These are phyloP conservation scores for Asteroscopus sphinx DNA, from an alignment of 2,888 invertebrate species.

Conservation along the genomic window DNA sequence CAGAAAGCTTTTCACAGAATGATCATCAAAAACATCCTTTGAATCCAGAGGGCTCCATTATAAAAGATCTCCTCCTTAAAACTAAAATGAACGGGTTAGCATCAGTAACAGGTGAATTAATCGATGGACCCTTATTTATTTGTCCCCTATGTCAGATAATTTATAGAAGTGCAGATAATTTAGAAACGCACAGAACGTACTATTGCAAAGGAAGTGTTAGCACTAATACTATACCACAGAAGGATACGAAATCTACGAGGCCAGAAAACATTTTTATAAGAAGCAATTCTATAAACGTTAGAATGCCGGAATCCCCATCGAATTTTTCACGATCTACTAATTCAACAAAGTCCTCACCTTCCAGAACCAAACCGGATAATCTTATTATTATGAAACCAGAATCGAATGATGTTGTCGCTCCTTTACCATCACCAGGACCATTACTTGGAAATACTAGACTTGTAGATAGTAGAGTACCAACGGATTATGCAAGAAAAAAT, in stretches of 20 bases:
- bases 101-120: conserved; percentile 88
- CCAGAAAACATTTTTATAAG: conserved; percentile 88
- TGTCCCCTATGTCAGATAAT: conserved; percentile 94
- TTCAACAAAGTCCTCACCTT: conserved; percentile 76
- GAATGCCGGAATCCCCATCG: conserved; percentile 88
- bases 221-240: conserved; percentile 69
- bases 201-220: conserved; percentile 93
- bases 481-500: conserved; percentile 82
- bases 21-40: conserved; percentile 90
- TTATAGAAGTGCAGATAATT: conserved; percentile 94
- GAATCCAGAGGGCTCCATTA: conserved; percentile 92
- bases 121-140: conserved; percentile 91
- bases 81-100: conserved; percentile 86
- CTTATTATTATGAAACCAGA: conserved; percentile 87
- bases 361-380: conserved; percentile 88
- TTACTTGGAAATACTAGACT: conserved; percentile 94
- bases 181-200: conserved; percentile 94
- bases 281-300: conserved; percentile 90
- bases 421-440: conserved; percentile 95
- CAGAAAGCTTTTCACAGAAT: conserved; percentile 87
- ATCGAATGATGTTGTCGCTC: conserved; percentile 88
- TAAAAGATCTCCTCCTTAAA: conserved; percentile 94
- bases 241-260: conserved; percentile 75
- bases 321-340: conserved; percentile 75
- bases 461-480: conserved; percentile 90